Evolutionary conservation across 2,888 invertebrate species (phyloP).

Genomic region (Theretra japonica): DNA sequence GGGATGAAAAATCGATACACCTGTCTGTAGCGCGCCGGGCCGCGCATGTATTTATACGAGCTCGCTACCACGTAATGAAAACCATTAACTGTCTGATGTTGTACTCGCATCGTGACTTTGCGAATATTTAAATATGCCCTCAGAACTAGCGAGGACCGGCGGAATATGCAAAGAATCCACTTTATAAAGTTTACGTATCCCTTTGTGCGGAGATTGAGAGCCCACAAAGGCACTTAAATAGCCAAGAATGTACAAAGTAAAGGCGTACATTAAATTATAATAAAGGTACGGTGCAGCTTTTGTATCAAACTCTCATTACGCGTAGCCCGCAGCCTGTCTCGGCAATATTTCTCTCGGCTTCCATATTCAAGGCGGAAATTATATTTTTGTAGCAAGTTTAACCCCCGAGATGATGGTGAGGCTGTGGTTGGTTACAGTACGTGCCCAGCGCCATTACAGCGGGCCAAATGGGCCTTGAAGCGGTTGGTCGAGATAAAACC

Average conservation of each 20-base stretch:
- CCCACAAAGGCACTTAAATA: slow-evolving; percentile 14
- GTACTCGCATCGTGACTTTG: background rate
- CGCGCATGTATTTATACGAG: slow-evolving; percentile 11
- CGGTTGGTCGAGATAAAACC: slow-evolving; percentile 55
- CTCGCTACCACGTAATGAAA: slow-evolving; percentile 8
- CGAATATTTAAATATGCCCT: slow-evolving; percentile 10
- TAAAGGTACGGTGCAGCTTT: slow-evolving; percentile 19
- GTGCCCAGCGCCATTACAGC: slow-evolving; percentile 44
- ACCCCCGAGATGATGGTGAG: slow-evolving; percentile 42
- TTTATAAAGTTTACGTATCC: slow-evolving; percentile 31
- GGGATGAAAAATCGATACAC: slow-evolving; percentile 57
- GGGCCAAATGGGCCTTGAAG: slow-evolving; percentile 60
- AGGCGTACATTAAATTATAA: slow-evolving; percentile 21
- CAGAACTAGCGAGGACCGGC: slow-evolving; percentile 15
- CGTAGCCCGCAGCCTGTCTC: slow-evolving; percentile 19
- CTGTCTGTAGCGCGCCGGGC: slow-evolving; percentile 35
- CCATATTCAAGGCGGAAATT: slow-evolving; percentile 40
- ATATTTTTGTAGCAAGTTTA: slow-evolving; percentile 43
- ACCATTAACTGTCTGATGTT: slow-evolving; percentile 1
- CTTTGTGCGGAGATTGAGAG: slow-evolving; percentile 16
- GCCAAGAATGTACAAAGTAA: slow-evolving; percentile 20
- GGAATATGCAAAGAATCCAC: slow-evolving; percentile 33
- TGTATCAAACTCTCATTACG: slow-evolving; percentile 24
- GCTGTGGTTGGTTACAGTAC: slow-evolving; percentile 38
- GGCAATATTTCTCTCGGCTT: slow-evolving; percentile 18